phyloP scores from a whole-genome alignment of 1,140 invertebrate species.

The Helicoverpa armigera region DNA sequence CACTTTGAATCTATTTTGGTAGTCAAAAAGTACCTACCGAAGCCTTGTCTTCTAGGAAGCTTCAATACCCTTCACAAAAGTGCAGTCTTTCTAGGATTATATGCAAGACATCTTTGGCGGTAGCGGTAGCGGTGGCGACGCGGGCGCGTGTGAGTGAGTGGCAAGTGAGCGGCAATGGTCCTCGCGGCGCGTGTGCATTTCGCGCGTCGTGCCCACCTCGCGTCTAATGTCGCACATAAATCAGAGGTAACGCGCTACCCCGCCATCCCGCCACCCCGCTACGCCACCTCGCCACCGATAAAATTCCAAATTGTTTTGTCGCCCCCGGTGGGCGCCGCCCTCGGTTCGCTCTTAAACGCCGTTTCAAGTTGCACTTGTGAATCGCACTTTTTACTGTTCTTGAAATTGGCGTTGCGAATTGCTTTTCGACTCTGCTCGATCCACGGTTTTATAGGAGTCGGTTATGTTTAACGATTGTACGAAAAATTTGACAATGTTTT shows the following conservation, averaged over 20 bases:
- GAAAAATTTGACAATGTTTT: slow-evolving; percentile 68
- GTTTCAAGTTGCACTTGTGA: slow-evolving; percentile 85
- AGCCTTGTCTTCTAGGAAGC: background rate
- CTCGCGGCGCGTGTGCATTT: slow-evolving; percentile 69
- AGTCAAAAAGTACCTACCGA: background rate
- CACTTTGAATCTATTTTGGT: background rate
- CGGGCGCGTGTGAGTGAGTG: slow-evolving; percentile 34
- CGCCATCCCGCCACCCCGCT: slow-evolving; percentile 61
- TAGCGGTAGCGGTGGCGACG: background rate
- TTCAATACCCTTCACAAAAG: background rate
- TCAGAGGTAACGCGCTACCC: slow-evolving; percentile 79
- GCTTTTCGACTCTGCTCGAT: slow-evolving; percentile 71
- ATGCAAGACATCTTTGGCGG: background rate
- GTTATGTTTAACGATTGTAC: slow-evolving; percentile 67
- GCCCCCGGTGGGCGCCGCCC: slow-evolving; percentile 82
- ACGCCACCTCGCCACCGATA: slow-evolving; percentile 76
- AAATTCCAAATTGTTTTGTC: slow-evolving; percentile 85
- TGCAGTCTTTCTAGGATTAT: background rate
- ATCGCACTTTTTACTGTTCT: slow-evolving; percentile 85
- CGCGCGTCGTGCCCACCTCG: slow-evolving; percentile 69
- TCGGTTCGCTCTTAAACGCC: slow-evolving; percentile 85
- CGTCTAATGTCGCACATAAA: slow-evolving; percentile 80
- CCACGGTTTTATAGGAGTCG: slow-evolving; percentile 58
- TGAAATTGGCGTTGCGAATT: slow-evolving; percentile 82
- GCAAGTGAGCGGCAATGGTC: slow-evolving; percentile 56